Evolutionary conservation across 2,113 vertebrate species (phyloP).

Genomic region (Argyrosomus japonicus): DNA sequence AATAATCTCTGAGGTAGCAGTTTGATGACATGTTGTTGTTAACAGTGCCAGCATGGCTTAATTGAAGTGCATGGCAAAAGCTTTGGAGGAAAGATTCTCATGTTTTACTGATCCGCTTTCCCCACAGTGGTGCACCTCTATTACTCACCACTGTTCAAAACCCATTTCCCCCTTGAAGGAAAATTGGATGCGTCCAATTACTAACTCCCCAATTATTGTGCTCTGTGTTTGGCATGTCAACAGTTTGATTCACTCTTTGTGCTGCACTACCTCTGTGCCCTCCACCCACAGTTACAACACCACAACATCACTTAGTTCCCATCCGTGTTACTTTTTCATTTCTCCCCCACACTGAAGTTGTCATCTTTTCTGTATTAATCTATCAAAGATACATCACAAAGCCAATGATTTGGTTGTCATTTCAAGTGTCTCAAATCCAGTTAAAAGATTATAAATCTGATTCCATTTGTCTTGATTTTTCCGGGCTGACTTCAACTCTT

Average conservation of each 20-base stretch:
- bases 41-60: constrained; percentile 54
- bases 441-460: background rate
- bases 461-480: background rate
- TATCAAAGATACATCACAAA: background rate
- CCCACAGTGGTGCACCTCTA: constrained; percentile 62
- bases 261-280: background rate
- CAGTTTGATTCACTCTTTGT: constrained; percentile 21
- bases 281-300: background rate
- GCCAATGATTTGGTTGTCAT: background rate
- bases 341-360: background rate
- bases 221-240: constrained; percentile 45
- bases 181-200: constrained; percentile 69
- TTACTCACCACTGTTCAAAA: constrained; percentile 70
- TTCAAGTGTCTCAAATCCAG: background rate
- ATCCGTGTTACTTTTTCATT: constrained; percentile 1
- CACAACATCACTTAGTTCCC: background rate
- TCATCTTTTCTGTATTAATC: background rate
- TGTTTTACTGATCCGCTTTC: constrained; percentile 73
- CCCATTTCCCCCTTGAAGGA: constrained; percentile 60
- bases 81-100: constrained; percentile 69
- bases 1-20: constrained; percentile 71
- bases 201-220: constrained; percentile 51
- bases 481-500: background rate
- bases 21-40: constrained; percentile 70
- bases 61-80: constrained; percentile 60